Percentiles rank a stretch among this genome's conserved stretches.
phyloP scores from a whole-genome alignment of 1,140 invertebrate species.

The Pararge aegeria region DNA sequence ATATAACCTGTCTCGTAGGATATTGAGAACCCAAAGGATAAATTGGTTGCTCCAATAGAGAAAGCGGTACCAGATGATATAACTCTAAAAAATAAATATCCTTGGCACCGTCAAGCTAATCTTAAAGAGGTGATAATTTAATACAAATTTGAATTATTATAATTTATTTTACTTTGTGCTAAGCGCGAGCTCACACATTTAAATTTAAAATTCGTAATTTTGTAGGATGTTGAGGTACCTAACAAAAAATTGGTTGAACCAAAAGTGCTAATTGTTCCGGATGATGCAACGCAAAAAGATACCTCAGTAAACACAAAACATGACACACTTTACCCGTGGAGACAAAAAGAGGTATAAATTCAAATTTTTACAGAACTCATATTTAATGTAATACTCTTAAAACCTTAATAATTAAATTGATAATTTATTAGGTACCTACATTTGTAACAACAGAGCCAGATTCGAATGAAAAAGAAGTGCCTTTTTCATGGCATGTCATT shows the following conservation, averaged over 20 bases:
- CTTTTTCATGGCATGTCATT: slow-evolving; percentile 68
- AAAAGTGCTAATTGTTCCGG: slow-evolving; percentile 17
- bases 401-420: background rate
- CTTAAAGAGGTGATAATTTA: slow-evolving; percentile 26
- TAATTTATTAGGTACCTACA: slow-evolving; percentile 49
- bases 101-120: slow-evolving; percentile 40
- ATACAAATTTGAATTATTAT: background rate
- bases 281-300: slow-evolving; percentile 35
- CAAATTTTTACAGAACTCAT: background rate
- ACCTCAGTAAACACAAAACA: slow-evolving; percentile 31
- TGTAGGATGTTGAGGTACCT: slow-evolving; percentile 15
- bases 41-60: no score
- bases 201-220: slow-evolving; percentile 3
- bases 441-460: slow-evolving; percentile 48
- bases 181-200: background rate
- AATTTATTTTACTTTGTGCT: background rate
- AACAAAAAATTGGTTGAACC: slow-evolving; percentile 13
- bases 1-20: no score
- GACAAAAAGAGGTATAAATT: slow-evolving; percentile 44
- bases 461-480: slow-evolving; percentile 51
- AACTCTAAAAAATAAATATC: slow-evolving; percentile 22
- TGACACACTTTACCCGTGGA: slow-evolving; percentile 47
- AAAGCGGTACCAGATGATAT: background rate
- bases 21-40: no score
- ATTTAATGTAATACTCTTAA: background rate